Conservation (phyloP, 2,113 vertebrate genomes). For the Pheucticus melanocephalus region DNA sequence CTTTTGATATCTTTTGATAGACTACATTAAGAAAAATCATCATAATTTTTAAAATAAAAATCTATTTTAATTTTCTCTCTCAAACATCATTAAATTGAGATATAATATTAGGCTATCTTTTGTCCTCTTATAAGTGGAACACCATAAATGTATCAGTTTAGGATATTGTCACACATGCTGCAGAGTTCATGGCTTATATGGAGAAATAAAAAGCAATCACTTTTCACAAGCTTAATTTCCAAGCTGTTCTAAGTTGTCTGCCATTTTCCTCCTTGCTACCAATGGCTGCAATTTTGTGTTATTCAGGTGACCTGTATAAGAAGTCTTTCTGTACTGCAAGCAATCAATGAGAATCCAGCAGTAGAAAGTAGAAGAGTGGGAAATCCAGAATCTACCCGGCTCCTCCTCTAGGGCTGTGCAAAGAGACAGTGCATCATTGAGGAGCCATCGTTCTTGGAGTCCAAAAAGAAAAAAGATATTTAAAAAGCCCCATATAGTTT, state of each 20-base stretch:
- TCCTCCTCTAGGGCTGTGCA: not conserved
- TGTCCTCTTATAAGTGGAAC: not conserved
- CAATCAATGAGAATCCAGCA: not conserved
- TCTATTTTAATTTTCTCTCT: not conserved
- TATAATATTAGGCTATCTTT: not conserved
- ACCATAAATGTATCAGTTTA: not conserved
- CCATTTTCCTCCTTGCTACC: not conserved
- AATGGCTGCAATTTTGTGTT: not conserved
- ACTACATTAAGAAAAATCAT: not conserved
- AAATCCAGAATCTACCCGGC: not conserved
- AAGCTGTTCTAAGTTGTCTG: not conserved
- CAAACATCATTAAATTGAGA: not conserved
- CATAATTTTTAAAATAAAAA: not conserved
- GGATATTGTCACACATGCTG: not conserved
- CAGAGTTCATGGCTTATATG: not conserved
- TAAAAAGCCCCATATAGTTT: rapidly evolving
- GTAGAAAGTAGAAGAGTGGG: not conserved
- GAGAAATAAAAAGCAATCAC: not conserved
- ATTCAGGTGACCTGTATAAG: not conserved
- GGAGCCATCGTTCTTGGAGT: not conserved
- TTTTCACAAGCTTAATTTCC: not conserved
- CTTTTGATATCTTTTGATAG: not conserved
- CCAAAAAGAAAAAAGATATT: not conserved
- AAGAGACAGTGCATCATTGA: not conserved
- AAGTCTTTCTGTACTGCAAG: not conserved